Evolutionary conservation across 2,888 invertebrate species (phyloP).

Genomic region (Stenotaenia linearis): DNA sequence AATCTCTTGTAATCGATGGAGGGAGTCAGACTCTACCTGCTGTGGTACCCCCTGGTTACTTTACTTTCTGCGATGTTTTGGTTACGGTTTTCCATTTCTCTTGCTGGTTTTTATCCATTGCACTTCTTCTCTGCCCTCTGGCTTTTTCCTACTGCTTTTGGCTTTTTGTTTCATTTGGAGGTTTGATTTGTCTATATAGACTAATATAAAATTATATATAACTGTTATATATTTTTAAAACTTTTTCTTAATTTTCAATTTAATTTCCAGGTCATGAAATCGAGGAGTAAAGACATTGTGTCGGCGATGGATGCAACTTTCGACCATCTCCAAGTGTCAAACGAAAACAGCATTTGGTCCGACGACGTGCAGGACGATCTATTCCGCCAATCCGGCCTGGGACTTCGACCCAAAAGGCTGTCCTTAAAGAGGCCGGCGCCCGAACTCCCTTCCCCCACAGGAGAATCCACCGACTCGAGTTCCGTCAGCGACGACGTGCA

Average conservation of each 20-base stretch:
- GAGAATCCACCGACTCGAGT: conserved; percentile 33
- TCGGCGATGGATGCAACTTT: conserved; percentile 35
- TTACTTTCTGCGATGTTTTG: no score
- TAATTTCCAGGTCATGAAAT: conserved; percentile 35
- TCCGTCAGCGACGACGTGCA: conserved; percentile 34
- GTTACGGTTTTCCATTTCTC: no score
- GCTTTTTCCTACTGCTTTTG: no score
- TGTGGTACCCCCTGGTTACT: no score
- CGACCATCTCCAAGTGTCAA: conserved; percentile 31
- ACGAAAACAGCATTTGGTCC: conserved; percentile 33
- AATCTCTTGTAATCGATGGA: no score
- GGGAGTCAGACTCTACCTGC: no score
- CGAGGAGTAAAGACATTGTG: conserved; percentile 36
- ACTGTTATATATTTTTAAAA: no score
- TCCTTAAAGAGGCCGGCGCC: conserved; percentile 29
- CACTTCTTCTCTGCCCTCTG: no score
- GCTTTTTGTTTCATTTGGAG: neutral
- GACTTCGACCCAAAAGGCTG: conserved; percentile 33
- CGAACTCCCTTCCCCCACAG: conserved; percentile 28
- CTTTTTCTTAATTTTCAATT: neutral
- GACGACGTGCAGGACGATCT: conserved; percentile 33
- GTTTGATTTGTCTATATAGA: no score
- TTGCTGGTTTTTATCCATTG: no score
- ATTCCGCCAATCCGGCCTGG: conserved; percentile 32
- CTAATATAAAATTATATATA: no score